A percentile compares a stretch with the other conserved stretches of the same genome.
Conservation (phyloP, 2,888 invertebrate species). For the Apamea sordens region DNA sequence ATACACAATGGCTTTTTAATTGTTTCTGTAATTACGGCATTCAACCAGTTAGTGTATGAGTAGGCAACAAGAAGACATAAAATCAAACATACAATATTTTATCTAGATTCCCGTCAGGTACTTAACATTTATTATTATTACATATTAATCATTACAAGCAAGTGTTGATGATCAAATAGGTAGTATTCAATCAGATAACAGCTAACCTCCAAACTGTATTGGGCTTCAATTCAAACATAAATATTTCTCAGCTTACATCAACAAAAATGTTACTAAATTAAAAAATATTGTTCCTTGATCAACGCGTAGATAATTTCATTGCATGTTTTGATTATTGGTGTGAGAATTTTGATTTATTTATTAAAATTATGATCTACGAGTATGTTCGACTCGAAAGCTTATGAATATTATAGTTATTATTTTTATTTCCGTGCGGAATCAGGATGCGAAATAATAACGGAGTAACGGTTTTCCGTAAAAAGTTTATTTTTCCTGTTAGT, state of each 20-base stretch:
- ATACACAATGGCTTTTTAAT: background rate
- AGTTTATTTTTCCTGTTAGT: background rate
- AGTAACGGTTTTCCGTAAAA: conserved; percentile 3
- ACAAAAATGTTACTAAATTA: conserved; percentile 35
- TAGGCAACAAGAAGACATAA: background rate
- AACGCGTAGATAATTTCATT: conserved; percentile 58
- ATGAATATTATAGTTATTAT: background rate
- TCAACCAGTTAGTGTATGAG: background rate
- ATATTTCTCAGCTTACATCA: conserved; percentile 55
- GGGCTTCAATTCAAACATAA: conserved; percentile 56
- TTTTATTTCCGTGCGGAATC: conserved; percentile 39
- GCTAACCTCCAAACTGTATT: conserved; percentile 61
- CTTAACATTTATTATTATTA: conserved; percentile 36
- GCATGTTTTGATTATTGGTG: conserved; percentile 52
- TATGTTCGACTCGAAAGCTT: background rate
- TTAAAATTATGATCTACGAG: conserved; percentile 22
- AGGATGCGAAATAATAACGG: conserved; percentile 3
- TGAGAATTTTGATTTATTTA: conserved; percentile 54
- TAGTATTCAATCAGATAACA: conserved; percentile 61
- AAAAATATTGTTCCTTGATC: conserved; percentile 58
- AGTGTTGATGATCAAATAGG: conserved; percentile 62
- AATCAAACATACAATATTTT: conserved; percentile 24
- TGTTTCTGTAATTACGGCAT: background rate
- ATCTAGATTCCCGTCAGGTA: conserved; percentile 15
- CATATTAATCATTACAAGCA: conserved; percentile 44